Base-by-base conservation (phyloP, 1,140 invertebrate species). In the Armadillidium nasatum region DNA sequence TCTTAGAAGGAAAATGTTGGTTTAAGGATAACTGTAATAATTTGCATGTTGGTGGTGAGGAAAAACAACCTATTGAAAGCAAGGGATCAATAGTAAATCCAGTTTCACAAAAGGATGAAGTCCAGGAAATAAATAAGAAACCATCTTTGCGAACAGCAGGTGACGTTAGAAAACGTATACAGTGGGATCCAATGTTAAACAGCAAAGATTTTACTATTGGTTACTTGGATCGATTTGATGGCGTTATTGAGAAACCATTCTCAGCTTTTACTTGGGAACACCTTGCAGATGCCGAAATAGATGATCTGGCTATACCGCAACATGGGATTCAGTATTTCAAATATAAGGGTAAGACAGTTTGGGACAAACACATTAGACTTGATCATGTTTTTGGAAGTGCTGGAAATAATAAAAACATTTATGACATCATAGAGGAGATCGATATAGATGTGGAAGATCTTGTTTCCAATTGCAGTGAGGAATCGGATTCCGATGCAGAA, bases 321-420 rank as follows among this genome's bases (percentile, higher is more conserved):
- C 87, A 88, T 80, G 82, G 87, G 54, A 88, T 88, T 77, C 84
- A 86, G 72, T 88, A 87, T 79, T 88, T 88, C 76, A 87, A 87
- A 76, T 88, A 88, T 77, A 84, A 84, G 71, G 81, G 83, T 67
- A 76, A 83, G 13, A 87, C 85, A 78, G 84, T 88, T 22, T 88
- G 87, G 87, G 87, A 88, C 81, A 88, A 88, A 78, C 82, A 80
- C 10, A 79, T 77, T 4, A 81, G 87, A 68, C 78, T 87, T 6
- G 87, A 88, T 77, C 83, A 86, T 72, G 83, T 87, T 0, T 87
- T 87, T 82, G 87, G 82, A 10, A 82, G 81, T 54, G 77, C 80
- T 4, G 82, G 82, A 2, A 79, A 70, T n/a, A 54, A 66, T 19
- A 50, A 68, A 22, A 80, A 75, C 15, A 82, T 82, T n/a, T n/a